Evolutionary conservation across 2,888 invertebrate genomes (phyloP).

Genomic region (Clepsis dumicolana): DNA sequence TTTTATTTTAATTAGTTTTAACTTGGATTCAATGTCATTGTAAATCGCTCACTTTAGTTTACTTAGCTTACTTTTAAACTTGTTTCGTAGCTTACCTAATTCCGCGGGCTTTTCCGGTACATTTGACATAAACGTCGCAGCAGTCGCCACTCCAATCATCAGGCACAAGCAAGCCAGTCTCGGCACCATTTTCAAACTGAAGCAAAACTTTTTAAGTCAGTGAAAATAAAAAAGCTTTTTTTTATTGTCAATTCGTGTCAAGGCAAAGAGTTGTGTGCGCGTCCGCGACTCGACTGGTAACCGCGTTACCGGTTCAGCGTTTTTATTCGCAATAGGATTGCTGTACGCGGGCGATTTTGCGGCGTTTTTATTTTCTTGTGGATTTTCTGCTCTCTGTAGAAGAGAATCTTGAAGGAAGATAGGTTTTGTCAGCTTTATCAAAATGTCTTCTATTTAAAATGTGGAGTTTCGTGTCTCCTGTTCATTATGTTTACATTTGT

Average conservation of each 20-base stretch:
- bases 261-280: constrained; percentile 44
- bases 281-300: constrained; percentile 60
- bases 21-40: no score
- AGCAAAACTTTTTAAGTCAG: constrained; percentile 9
- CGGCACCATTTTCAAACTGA: constrained; percentile 20
- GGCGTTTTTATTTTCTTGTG: neutral
- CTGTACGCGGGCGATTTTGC: constrained; percentile 14
- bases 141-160: constrained; percentile 61
- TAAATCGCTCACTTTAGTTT: no score
- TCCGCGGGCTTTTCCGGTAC: constrained; percentile 63
- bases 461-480: no score
- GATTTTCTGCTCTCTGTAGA: neutral
- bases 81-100: constrained; percentile 61
- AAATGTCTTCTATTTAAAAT: no score
- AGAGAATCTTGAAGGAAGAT: neutral
- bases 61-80: no score
- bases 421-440: no score
- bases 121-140: constrained; percentile 63
- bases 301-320: constrained; percentile 20
- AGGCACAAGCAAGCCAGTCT: constrained; percentile 51
- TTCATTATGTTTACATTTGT: no score
- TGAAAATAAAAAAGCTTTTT: neutral
- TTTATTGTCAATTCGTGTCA: constrained; percentile 37
- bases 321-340: constrained; percentile 26
- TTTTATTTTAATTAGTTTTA: no score